Conservation (phyloP, 2,113 vertebrate species). For the Phaetusa simplex region DNA sequence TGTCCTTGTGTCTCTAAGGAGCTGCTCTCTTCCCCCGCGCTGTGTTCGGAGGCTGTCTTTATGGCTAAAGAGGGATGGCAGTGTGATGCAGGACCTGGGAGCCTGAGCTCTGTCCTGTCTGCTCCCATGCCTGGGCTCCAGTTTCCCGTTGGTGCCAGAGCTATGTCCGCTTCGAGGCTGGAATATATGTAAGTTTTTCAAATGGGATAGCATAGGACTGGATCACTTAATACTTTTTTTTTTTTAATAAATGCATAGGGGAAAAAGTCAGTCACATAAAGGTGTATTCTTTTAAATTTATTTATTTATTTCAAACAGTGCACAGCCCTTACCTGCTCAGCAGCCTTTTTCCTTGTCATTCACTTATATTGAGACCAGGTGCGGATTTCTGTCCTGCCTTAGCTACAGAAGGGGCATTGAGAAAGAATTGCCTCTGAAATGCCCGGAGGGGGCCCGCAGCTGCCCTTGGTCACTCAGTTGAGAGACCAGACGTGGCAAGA, state of each 20-base stretch:
- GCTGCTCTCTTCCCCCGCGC: neutral
- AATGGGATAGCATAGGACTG: neutral
- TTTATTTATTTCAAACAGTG: too few species aligned
- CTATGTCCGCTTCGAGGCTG: accelerated
- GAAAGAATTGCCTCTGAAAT: neutral
- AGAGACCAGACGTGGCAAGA: neutral
- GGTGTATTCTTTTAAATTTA: neutral
- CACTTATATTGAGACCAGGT: neutral
- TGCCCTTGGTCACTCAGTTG: neutral
- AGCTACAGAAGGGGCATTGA: neutral
- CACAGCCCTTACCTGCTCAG: neutral
- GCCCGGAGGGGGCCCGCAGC: neutral
- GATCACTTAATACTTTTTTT: neutral
- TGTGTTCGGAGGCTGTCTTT: neutral
- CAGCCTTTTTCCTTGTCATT: neutral
- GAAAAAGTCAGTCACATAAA: neutral
- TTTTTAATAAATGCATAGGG: neutral
- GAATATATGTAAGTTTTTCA: neutral
- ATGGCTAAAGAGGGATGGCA: neutral
- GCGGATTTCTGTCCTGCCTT: neutral
- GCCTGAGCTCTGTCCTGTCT: neutral
- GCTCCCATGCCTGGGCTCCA: accelerated
- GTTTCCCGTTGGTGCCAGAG: neutral
- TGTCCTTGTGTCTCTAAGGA: neutral
- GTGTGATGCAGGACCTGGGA: accelerated